phyloP scores from a whole-genome alignment of 2,113 vertebrate genomes.

The Gavia stellata region DNA sequence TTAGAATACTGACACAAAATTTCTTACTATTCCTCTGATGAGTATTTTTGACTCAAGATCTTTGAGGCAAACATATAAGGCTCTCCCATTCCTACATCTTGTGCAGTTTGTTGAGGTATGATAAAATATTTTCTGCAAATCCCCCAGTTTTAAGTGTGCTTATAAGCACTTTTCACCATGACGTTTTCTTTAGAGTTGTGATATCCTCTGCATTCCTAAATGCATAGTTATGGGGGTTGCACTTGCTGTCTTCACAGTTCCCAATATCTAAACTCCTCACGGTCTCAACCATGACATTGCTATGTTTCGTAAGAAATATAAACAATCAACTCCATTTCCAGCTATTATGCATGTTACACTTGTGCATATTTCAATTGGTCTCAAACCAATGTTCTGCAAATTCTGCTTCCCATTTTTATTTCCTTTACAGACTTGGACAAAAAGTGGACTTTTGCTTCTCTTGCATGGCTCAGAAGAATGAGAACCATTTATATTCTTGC shows the following conservation, averaged over 20 bases:
- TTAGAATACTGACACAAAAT: not conserved
- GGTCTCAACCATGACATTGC: not conserved
- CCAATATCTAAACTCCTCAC: not conserved
- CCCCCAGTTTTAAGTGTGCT: not conserved
- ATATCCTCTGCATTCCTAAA: not conserved
- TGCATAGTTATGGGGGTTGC: not conserved
- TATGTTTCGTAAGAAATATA: not conserved
- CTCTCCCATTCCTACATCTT: not conserved
- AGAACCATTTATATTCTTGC: not conserved
- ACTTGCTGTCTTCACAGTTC: not conserved
- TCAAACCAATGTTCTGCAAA: not conserved
- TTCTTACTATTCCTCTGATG: not conserved
- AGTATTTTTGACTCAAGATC: not conserved
- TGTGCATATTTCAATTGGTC: not conserved
- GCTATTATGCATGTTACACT: not conserved
- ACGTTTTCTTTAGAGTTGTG: not conserved
- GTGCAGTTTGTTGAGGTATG: not conserved
- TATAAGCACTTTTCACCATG: not conserved
- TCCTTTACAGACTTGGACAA: not conserved
- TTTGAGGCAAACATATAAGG: not conserved
- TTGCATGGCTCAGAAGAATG: not conserved
- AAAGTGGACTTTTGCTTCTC: not conserved
- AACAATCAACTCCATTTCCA: not conserved
- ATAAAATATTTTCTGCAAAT: not conserved
- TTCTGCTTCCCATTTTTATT: not conserved